These are phyloP conservation scores for Eilema depressum DNA, from an alignment of 2,888 invertebrate genomes.

Conservation along the genomic window DNA sequence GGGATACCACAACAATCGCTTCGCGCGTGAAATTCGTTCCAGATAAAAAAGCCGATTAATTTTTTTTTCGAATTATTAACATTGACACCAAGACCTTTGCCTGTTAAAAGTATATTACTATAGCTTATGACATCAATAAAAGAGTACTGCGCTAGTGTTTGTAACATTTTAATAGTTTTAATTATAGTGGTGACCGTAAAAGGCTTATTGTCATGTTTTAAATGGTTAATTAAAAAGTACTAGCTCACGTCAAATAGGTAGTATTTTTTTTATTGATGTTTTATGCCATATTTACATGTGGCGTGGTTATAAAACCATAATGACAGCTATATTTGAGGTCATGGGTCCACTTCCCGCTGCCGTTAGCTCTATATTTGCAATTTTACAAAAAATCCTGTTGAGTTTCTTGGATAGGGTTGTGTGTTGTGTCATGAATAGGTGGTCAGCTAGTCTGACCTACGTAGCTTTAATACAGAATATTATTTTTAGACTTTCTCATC, in stretches of 20 bases:
- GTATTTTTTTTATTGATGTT: not conserved
- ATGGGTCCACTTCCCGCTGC: not conserved
- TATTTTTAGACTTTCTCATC: no score
- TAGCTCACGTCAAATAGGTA: not conserved
- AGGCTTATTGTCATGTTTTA: conserved; percentile 14
- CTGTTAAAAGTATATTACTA: conserved; percentile 40
- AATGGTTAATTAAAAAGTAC: conserved; percentile 25
- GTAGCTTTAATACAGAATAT: no score
- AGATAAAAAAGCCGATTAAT: conserved; percentile 53
- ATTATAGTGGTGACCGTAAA: conserved; percentile 19
- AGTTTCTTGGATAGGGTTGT: no score
- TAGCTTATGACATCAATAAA: conserved; percentile 31
- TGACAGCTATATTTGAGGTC: not conserved
- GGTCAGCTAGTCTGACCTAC: no score
- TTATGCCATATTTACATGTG: not conserved
- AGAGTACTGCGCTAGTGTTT: conserved; percentile 17
- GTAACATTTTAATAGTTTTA: conserved; percentile 10
- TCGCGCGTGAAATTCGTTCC: conserved; percentile 73
- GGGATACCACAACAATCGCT: conserved; percentile 78
- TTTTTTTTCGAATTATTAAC: conserved; percentile 41
- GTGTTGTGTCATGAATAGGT: no score
- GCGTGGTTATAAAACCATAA: not conserved
- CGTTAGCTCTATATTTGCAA: no score
- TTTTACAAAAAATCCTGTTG: no score
- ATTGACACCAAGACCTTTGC: conserved; percentile 34